These are phyloP conservation scores for Amphilophus citrinellus DNA, from an alignment of 2,113 vertebrate genomes.

Conservation along the genomic window DNA sequence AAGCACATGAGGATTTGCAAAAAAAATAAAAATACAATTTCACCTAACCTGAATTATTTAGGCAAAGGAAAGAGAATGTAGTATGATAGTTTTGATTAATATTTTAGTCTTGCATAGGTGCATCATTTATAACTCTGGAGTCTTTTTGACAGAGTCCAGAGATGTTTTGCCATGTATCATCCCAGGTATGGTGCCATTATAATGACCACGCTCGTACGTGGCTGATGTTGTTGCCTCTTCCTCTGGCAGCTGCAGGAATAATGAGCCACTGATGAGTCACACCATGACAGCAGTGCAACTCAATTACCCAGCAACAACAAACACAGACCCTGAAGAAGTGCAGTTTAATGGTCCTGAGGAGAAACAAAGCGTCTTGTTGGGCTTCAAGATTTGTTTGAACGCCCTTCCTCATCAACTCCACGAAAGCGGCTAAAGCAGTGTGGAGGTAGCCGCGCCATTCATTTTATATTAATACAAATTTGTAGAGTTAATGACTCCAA, in stretches of 20 bases:
- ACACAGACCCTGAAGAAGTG: conserved; percentile 31
- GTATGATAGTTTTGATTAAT: conserved; percentile 48
- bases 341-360: conserved; percentile 47
- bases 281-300: conserved; percentile 56
- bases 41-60: conserved; percentile 25
- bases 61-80: background rate
- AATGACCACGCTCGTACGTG: conserved; percentile 49
- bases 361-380: conserved; percentile 30
- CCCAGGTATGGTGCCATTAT: conserved; percentile 29
- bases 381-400: conserved; percentile 29
- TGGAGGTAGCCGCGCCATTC: background rate
- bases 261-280: conserved; percentile 68
- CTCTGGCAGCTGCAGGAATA: conserved; percentile 48
- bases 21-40: background rate
- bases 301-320: conserved; percentile 68
- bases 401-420: conserved; percentile 35
- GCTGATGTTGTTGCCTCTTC: conserved; percentile 37
- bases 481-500: conserved; percentile 30
- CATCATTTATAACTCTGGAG: conserved; percentile 50
- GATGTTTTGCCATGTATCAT: conserved; percentile 10
- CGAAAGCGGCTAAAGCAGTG: background rate
- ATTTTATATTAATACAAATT: conserved; percentile 41
- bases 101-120: conserved; percentile 22
- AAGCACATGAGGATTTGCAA: background rate
- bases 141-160: conserved; percentile 23